Percentiles rank a stretch among this genome's conserved stretches.
These are phyloP conservation scores for Xenopus laevis DNA, from an alignment of 2,113 vertebrate species.

Conservation along the genomic window DNA sequence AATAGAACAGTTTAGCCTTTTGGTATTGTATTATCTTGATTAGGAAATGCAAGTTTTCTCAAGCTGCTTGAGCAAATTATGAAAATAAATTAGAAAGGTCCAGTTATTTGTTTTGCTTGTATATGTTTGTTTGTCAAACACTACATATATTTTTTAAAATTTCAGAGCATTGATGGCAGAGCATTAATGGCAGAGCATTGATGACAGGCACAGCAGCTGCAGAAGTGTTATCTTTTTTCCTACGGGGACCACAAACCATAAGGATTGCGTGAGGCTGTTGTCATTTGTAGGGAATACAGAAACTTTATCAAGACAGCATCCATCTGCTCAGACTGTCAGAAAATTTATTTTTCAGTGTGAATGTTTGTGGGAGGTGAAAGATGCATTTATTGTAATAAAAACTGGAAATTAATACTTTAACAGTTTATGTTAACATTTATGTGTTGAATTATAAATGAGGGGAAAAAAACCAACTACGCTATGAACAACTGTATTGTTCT, in stretches of 20 bases:
- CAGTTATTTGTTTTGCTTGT: background rate
- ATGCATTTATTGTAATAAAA: too few species aligned
- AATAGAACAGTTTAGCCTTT: too few species aligned
- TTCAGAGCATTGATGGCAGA: conserved; percentile 16
- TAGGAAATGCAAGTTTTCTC: too few species aligned
- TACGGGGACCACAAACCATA: conserved; percentile 30
- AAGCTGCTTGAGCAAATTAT: too few species aligned
- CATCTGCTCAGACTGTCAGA: conserved; percentile 30
- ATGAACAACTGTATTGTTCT: too few species aligned
- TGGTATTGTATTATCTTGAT: too few species aligned
- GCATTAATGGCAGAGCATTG: conserved; percentile 9
- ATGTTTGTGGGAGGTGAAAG: conserved; percentile 5
- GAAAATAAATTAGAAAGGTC: background rate
- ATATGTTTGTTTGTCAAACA: background rate
- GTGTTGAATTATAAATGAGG: too few species aligned
- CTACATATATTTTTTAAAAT: conserved; percentile 16
- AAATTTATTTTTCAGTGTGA: conserved; percentile 19
- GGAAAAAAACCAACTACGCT: too few species aligned
- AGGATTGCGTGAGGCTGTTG: conserved; percentile 28
- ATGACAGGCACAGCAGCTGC: conserved; percentile 34
- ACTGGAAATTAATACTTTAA: too few species aligned
- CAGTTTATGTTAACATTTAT: too few species aligned
- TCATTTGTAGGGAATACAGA: conserved; percentile 27
- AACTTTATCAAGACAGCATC: conserved; percentile 37
- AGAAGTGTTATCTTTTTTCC: conserved; percentile 33